Conservation (phyloP, 1,140 invertebrate species). For the Drosophila bocqueti region DNA sequence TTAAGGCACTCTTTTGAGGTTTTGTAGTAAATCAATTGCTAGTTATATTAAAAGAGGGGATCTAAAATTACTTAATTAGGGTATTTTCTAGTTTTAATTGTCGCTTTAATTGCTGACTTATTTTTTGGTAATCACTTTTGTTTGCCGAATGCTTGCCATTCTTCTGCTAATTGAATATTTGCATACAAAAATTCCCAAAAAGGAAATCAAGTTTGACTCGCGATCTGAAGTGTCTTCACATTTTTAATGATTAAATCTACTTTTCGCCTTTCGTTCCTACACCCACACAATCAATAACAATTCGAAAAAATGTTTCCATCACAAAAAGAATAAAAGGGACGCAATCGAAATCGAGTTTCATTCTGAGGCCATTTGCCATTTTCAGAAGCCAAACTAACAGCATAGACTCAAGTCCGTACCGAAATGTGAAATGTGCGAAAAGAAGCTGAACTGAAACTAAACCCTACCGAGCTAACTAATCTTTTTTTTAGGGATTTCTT, state of each 20-base stretch:
- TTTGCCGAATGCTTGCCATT: constrained; percentile 29
- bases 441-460: constrained; percentile 30
- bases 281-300: constrained; percentile 42
- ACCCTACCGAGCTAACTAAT: constrained; percentile 69
- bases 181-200: constrained; percentile 16
- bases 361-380: constrained; percentile 47
- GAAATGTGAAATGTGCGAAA: constrained; percentile 47
- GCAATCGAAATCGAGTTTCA: constrained; percentile 71
- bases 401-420: constrained; percentile 52
- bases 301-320: constrained; percentile 41
- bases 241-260: constrained; percentile 8
- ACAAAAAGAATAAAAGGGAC: constrained; percentile 24
- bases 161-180: constrained; percentile 57
- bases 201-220: not conserved
- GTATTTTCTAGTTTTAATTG: not conserved
- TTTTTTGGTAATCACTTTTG: constrained; percentile 12
- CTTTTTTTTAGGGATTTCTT: constrained; percentile 73
- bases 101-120: not conserved
- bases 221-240: not conserved
- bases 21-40: no score
- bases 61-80: not conserved
- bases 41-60: not conserved
- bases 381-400: constrained; percentile 53
- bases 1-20: not conserved
- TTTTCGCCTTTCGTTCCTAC: not conserved